phyloP scores from a whole-genome alignment of 1,140 invertebrate genomes.

The Vanessa tameamea region DNA sequence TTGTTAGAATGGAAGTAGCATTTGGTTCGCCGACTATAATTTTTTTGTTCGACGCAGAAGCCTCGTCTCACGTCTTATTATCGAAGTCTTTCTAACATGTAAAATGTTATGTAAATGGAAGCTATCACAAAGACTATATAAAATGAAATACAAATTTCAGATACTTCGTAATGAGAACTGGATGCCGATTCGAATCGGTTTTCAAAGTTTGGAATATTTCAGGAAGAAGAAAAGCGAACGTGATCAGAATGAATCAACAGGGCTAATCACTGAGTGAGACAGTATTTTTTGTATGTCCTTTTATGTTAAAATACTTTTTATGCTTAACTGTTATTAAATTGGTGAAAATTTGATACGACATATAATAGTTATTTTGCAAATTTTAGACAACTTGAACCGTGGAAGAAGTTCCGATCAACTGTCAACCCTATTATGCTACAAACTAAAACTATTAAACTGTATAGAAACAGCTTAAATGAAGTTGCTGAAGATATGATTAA shows the following conservation, averaged over 20 bases:
- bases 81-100: too few relatives aligned
- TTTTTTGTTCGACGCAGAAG: constrained; percentile 5
- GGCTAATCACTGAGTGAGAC: constrained; percentile 52
- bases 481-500: constrained; percentile 51
- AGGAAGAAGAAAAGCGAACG: constrained; percentile 41
- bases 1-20: neutral
- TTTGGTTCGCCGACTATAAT: constrained; percentile 1
- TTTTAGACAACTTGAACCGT: constrained; percentile 88
- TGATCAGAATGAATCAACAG: constrained; percentile 33
- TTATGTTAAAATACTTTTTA: too few relatives aligned
- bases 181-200: constrained; percentile 52
- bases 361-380: neutral
- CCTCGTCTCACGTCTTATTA: neutral
- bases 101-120: too few relatives aligned
- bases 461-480: constrained; percentile 66
- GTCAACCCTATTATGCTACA: constrained; percentile 79
- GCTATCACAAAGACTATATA: neutral
- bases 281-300: too few relatives aligned
- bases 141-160: constrained; percentile 34
- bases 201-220: constrained; percentile 58
- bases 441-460: constrained; percentile 76
- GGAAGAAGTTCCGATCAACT: constrained; percentile 88
- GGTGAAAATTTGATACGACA: neutral
- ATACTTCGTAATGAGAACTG: constrained; percentile 58
- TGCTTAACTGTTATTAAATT: neutral